Conservation (phyloP, 1,140 invertebrate species). For the Grapholita molesta region DNA sequence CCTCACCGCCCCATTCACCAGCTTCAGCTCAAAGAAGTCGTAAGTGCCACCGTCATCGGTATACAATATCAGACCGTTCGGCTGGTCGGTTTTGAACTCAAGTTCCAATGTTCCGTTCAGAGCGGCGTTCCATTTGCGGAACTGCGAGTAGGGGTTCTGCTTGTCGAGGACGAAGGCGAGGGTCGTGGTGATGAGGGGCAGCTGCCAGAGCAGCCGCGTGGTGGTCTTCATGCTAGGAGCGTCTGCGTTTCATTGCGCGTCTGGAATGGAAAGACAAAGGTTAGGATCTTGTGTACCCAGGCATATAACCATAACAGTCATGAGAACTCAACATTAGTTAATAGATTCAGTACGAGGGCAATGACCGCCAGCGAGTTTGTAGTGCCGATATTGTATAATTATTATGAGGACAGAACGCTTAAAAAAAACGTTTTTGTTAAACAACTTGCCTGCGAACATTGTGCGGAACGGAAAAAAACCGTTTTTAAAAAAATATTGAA, state of each 20-base stretch:
- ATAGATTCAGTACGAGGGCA: too few relatives aligned
- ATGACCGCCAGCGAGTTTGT: too few relatives aligned
- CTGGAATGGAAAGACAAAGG: not conserved
- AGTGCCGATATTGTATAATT: too few relatives aligned
- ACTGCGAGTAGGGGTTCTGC: conserved; percentile 92
- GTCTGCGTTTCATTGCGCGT: conserved; percentile 9
- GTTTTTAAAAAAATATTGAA: too few relatives aligned
- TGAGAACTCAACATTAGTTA: too few relatives aligned
- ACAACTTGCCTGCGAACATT: too few relatives aligned
- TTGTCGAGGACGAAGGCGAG: conserved; percentile 88
- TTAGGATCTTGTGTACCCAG: too few relatives aligned
- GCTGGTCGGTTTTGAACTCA: conserved; percentile 94
- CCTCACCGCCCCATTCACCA: conserved; percentile 93
- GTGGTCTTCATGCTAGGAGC: conserved; percentile 21
- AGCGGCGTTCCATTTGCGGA: conserved; percentile 92
- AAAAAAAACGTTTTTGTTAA: too few relatives aligned
- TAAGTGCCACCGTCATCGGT: conserved; percentile 96
- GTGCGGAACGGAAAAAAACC: too few relatives aligned
- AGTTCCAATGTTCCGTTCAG: conserved; percentile 93
- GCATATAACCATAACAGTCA: too few relatives aligned
- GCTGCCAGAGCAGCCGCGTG: conserved; percentile 66
- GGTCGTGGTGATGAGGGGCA: conserved; percentile 60
- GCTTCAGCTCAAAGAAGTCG: conserved; percentile 96
- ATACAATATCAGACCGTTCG: conserved; percentile 93
- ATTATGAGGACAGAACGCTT: too few relatives aligned